A percentile compares a stretch with the other conserved stretches of the same genome.
Conservation (phyloP, 2,888 invertebrate species). For the Blomia tropicalis region DNA sequence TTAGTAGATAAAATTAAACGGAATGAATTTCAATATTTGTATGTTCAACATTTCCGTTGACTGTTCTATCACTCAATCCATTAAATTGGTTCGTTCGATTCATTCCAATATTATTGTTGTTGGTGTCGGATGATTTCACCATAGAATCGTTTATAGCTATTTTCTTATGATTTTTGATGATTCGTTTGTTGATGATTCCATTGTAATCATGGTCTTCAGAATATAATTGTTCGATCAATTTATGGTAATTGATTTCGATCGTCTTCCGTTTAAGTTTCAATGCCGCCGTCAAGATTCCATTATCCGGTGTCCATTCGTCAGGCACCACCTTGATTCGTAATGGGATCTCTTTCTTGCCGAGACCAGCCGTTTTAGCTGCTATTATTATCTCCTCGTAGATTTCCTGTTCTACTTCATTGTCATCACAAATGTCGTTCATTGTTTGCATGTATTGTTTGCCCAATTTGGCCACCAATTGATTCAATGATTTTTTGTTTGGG, state of each 20-base stretch:
- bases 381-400: slow-evolving; percentile 6
- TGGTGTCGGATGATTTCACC: too few relatives aligned
- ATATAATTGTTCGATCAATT: slow-evolving; percentile 37
- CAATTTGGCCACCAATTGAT: slow-evolving; percentile 23
- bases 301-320: slow-evolving; percentile 42
- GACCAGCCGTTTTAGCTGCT: neutral
- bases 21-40: neutral
- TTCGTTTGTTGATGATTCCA: neutral
- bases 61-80: neutral
- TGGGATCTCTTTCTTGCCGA: slow-evolving; percentile 36
- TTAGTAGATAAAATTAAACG: neutral
- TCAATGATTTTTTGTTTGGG: slow-evolving; percentile 43
- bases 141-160: too few relatives aligned
- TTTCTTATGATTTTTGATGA: slow-evolving; percentile 2
- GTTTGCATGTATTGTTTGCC: slow-evolving; percentile 21
- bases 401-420: slow-evolving; percentile 16
- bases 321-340: slow-evolving; percentile 37
- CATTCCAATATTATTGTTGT: neutral
- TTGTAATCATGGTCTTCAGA: too few relatives aligned
- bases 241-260: slow-evolving; percentile 38
- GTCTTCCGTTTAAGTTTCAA: slow-evolving; percentile 41
- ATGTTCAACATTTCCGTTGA: neutral
- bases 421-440: slow-evolving; percentile 24
- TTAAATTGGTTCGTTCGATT: neutral
- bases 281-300: slow-evolving; percentile 42